Evolutionary conservation across 2,888 invertebrate genomes (phyloP).

Genomic region (Desoria tigrina): DNA sequence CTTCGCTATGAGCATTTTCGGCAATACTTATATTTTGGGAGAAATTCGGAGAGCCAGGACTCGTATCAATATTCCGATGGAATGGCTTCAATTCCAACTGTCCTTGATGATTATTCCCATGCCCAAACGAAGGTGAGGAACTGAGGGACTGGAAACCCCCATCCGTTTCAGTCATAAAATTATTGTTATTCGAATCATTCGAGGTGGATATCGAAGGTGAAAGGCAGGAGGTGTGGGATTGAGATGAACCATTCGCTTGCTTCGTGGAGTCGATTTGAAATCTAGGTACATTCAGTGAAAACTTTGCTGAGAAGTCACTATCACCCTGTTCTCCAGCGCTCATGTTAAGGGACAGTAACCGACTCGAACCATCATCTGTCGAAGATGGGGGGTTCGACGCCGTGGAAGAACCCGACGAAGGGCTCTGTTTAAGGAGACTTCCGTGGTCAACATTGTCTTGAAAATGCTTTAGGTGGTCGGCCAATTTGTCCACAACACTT

Average conservation of each 20-base stretch:
- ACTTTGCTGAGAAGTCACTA: neutral
- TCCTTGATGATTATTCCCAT: neutral
- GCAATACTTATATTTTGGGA: neutral
- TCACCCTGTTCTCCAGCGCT: neutral
- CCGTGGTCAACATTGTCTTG: slow-evolving; percentile 6
- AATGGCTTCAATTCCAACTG: neutral
- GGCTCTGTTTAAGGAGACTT: neutral
- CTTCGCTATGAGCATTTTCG: neutral
- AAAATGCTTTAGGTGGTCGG: slow-evolving; percentile 36
- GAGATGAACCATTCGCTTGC: neutral
- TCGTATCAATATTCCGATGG: slow-evolving; percentile 16
- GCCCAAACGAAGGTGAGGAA: neutral
- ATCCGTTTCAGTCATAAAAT: slow-evolving; percentile 1
- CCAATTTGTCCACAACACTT: slow-evolving; percentile 42
- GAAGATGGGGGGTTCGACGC: neutral
- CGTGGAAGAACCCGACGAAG: neutral
- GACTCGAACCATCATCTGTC: neutral
- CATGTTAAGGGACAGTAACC: neutral
- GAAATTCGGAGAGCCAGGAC: neutral
- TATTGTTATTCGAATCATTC: slow-evolving; percentile 41
- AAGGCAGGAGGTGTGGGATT: slow-evolving; percentile 3
- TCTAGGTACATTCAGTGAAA: slow-evolving; percentile 12
- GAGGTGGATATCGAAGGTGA: slow-evolving; percentile 17
- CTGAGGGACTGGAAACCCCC: neutral
- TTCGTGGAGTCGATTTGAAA: slow-evolving; percentile 4